Conservation (phyloP, 2,113 vertebrate species). For the Myotis davidii region DNA sequence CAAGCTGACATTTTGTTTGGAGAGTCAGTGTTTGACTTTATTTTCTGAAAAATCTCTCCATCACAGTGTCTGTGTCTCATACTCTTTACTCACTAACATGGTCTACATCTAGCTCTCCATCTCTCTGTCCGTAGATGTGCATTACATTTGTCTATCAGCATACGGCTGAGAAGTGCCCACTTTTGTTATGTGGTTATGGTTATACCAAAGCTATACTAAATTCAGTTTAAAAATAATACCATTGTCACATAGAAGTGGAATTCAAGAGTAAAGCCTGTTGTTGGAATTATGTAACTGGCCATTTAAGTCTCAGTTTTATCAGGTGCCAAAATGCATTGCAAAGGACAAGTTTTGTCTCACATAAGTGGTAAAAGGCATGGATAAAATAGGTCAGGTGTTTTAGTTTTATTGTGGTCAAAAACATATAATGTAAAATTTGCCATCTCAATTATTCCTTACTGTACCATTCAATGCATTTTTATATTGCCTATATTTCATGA, state of each 20-base stretch:
- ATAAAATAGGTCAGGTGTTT: neutral
- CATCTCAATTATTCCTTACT: neutral
- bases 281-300: conserved; percentile 23
- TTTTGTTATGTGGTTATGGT: neutral
- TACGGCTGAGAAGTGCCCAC: neutral
- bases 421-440: neutral
- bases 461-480: neutral
- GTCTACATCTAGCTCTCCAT: fast-evolving
- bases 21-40: neutral
- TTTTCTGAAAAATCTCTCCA: conserved; percentile 36
- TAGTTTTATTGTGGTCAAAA: neutral
- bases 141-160: neutral
- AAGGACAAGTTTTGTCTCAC: neutral
- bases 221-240: conserved; percentile 46
- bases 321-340: neutral
- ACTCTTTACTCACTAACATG: neutral
- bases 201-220: neutral
- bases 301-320: neutral
- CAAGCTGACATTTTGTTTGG: neutral
- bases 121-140: neutral
- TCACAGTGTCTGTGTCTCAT: neutral
- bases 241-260: conserved; percentile 29
- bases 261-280: conserved; percentile 33
- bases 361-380: neutral
- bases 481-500: neutral